phyloP scores from a whole-genome alignment of 2,888 invertebrate species.

The Melinaea menophilus region DNA sequence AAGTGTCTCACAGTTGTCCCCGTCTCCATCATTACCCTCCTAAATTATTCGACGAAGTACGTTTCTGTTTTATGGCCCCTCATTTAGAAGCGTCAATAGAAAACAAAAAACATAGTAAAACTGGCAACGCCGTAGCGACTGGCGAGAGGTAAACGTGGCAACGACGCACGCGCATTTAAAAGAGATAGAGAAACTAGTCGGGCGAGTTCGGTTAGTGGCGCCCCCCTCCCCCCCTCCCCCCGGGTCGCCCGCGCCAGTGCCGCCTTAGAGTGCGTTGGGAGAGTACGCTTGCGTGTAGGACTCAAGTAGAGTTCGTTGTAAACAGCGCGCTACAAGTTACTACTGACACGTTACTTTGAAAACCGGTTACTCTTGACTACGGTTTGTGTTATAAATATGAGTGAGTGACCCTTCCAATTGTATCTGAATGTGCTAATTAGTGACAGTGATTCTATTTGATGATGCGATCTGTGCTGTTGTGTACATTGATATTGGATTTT shows the following conservation, averaged over 20 bases:
- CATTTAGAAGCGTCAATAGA: conserved; percentile 69
- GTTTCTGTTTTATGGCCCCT: conserved; percentile 71
- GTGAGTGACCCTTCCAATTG: conserved; percentile 49
- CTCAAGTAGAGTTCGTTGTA: conserved; percentile 34
- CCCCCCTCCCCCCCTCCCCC: conserved; percentile 49
- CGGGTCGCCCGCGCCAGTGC: conserved; percentile 55
- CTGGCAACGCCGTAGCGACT: conserved; percentile 63
- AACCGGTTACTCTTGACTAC: conserved; percentile 66
- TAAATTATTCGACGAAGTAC: conserved; percentile 48
- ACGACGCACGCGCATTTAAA: conserved; percentile 69
- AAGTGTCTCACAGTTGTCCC: conserved; percentile 17
- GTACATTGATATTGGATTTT: conserved; percentile 58
- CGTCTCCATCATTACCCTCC: conserved; percentile 39
- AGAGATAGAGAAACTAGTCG: conserved; percentile 63
- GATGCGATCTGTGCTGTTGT: conserved; percentile 45
- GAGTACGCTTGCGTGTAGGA: conserved; percentile 43
- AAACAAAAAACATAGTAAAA: conserved; percentile 64
- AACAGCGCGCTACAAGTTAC: conserved; percentile 49
- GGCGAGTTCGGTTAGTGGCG: conserved; percentile 61
- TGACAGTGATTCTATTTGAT: conserved; percentile 41
- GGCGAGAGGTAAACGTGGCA: conserved; percentile 62
- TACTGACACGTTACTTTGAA: conserved; percentile 55
- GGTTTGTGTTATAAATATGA: conserved; percentile 57
- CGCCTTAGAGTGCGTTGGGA: conserved; percentile 57
- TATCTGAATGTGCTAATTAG: conserved; percentile 41